Evolutionary conservation across 1,140 invertebrate species (phyloP).

Genomic region (Bursaphelenchus mucronatus): DNA sequence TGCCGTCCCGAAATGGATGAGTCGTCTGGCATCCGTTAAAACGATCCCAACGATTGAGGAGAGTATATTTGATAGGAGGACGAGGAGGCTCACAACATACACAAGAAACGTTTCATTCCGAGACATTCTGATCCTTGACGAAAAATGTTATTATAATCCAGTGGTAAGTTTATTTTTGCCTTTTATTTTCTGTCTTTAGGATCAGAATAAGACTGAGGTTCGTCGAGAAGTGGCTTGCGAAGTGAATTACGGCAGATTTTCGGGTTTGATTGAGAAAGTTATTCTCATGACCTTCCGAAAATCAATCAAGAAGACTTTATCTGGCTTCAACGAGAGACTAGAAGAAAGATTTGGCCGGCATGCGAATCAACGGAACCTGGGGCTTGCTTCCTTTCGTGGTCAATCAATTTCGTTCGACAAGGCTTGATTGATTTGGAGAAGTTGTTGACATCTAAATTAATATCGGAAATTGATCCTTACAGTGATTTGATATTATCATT

Average conservation of each 20-base stretch:
- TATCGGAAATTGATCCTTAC: too few relatives aligned
- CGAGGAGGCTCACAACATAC: slow-evolving; percentile 49
- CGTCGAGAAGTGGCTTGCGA: slow-evolving; percentile 30
- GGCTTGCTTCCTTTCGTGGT: too few relatives aligned
- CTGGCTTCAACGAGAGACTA: slow-evolving; percentile 41
- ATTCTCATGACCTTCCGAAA: slow-evolving; percentile 46
- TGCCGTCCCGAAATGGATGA: slow-evolving; percentile 52
- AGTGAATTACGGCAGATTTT: slow-evolving; percentile 41
- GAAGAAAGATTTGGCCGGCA: slow-evolving; percentile 33
- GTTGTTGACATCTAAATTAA: too few relatives aligned
- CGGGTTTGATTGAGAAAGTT: slow-evolving; percentile 37
- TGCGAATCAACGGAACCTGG: background rate
- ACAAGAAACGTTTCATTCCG: slow-evolving; percentile 51
- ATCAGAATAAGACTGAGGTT: slow-evolving; percentile 27
- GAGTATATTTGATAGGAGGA: slow-evolving; percentile 41
- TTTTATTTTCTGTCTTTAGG: slow-evolving; percentile 18
- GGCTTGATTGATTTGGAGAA: too few relatives aligned
- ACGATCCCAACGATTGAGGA: slow-evolving; percentile 52
- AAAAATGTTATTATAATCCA: slow-evolving; percentile 38
- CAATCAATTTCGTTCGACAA: background rate
- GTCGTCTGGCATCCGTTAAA: slow-evolving; percentile 42
- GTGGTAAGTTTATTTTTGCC: slow-evolving; percentile 21
- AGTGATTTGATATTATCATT: too few relatives aligned
- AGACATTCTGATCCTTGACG: slow-evolving; percentile 44
- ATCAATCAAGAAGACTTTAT: slow-evolving; percentile 37